These are phyloP conservation scores for Coronaproctus castanopsis DNA, from an alignment of 2,888 invertebrate species.

Conservation along the genomic window DNA sequence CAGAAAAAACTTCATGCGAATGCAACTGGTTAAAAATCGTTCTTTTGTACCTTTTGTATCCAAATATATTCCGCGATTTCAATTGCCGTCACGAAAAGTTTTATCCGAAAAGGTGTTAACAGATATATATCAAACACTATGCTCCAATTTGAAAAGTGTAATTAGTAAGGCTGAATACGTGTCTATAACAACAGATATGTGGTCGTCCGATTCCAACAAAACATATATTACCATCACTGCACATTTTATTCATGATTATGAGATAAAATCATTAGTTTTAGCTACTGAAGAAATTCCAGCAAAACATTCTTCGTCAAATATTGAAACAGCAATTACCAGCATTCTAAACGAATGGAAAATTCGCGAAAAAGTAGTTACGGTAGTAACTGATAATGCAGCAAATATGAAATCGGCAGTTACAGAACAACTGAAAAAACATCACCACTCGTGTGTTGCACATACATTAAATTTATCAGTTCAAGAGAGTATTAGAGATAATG, in stretches of 20 bases:
- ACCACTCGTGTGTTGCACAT: conserved; percentile 21
- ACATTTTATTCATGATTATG: conserved; percentile 20
- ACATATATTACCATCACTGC: conserved; percentile 20
- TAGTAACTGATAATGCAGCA: conserved; percentile 21
- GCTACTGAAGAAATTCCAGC: conserved; percentile 18
- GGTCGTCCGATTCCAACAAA: conserved; percentile 21
- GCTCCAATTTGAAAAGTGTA: conserved; percentile 15
- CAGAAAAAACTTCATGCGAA: too few species aligned
- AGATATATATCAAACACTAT: conserved; percentile 13
- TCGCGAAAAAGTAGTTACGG: conserved; percentile 19
- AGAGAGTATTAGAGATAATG: background rate
- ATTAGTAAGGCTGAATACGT: conserved; percentile 16
- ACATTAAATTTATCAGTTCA: conserved; percentile 9
- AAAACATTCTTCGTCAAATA: conserved; percentile 16
- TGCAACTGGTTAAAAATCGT: background rate
- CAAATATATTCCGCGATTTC: background rate
- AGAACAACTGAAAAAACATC: conserved; percentile 20
- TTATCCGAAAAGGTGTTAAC: conserved; percentile 17
- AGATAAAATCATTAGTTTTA: conserved; percentile 15
- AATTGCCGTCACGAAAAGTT: conserved; percentile 12
- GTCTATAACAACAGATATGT: conserved; percentile 22
- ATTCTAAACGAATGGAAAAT: conserved; percentile 21
- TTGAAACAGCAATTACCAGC: conserved; percentile 13
- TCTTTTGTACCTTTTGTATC: background rate
- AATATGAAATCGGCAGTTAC: conserved; percentile 12